Evolutionary conservation across 2,113 vertebrate genomes (phyloP).

Genomic region (Gallinago paraguaiae): DNA sequence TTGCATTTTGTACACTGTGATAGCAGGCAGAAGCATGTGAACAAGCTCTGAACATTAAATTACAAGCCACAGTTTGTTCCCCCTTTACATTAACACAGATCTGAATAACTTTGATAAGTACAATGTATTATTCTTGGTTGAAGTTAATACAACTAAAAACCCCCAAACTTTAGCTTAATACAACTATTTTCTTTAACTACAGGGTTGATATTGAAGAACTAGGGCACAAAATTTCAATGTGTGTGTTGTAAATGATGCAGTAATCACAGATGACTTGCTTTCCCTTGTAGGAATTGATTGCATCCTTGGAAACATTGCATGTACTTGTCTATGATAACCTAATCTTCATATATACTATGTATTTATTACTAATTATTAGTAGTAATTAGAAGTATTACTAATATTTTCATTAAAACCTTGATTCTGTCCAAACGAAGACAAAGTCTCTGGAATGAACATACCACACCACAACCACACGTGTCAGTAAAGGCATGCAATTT

Average conservation of each 20-base stretch:
- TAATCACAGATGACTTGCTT: not conserved
- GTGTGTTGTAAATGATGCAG: not conserved
- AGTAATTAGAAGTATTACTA: not conserved
- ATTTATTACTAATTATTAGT: not conserved
- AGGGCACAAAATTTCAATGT: not conserved
- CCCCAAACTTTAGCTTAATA: not conserved
- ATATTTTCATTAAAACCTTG: not conserved
- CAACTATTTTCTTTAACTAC: not conserved
- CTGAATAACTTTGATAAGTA: not conserved
- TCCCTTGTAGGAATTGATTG: not conserved
- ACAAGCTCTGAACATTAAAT: not conserved
- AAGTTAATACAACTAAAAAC: not conserved
- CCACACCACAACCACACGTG: fast-evolving
- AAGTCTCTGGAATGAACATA: not conserved
- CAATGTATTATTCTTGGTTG: not conserved
- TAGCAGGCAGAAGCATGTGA: not conserved
- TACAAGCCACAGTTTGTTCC: not conserved
- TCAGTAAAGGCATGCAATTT: not conserved
- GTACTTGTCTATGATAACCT: not conserved
- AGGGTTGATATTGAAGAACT: not conserved
- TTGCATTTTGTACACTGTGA: not conserved
- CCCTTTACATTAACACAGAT: not conserved
- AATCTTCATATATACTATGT: not conserved
- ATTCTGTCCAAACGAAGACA: not conserved
- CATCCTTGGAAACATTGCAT: not conserved